A percentile compares a stretch with the other conserved stretches of the same genome.
Conservation (phyloP, 2,797 vertebrate genomes). For the Coilia nasus region DNA sequence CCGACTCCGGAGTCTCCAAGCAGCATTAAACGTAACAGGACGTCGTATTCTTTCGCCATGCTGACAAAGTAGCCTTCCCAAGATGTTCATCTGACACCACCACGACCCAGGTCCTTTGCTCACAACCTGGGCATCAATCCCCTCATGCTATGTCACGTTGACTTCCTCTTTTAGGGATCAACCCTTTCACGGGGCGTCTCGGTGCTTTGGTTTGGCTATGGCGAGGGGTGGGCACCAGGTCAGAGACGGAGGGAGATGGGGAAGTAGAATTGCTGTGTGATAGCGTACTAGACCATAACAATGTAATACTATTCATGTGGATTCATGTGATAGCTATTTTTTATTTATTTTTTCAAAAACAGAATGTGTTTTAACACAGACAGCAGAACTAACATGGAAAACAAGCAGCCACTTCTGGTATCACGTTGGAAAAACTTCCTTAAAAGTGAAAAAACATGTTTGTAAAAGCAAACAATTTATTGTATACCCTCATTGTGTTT, state of each 20-base stretch:
- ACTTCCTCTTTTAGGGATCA: background rate
- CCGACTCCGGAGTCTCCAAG: conserved; percentile 94
- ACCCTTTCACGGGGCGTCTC: background rate
- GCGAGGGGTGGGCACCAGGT: background rate
- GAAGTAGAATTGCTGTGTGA: background rate
- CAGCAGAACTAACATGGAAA: too few species aligned
- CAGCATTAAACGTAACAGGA: conserved; percentile 87
- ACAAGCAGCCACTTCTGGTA: too few species aligned
- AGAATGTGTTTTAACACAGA: background rate
- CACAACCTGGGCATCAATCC: background rate
- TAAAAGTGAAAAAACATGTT: background rate
- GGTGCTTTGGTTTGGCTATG: background rate
- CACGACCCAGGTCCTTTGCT: background rate
- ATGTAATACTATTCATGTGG: background rate
- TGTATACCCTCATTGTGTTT: too few species aligned
- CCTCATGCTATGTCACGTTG: background rate
- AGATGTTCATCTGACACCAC: conserved; percentile 5
- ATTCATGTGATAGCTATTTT: conserved; percentile 5
- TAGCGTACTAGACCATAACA: conserved; percentile 39
- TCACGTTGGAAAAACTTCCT: too few species aligned
- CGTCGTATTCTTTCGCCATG: conserved; percentile 95
- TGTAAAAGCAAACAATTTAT: background rate
- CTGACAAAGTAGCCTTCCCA: background rate
- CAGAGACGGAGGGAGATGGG: background rate
- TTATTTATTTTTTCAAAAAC: background rate